Conservation (phyloP, 2,888 invertebrate genomes). For the Meliscaeva auricollis region DNA sequence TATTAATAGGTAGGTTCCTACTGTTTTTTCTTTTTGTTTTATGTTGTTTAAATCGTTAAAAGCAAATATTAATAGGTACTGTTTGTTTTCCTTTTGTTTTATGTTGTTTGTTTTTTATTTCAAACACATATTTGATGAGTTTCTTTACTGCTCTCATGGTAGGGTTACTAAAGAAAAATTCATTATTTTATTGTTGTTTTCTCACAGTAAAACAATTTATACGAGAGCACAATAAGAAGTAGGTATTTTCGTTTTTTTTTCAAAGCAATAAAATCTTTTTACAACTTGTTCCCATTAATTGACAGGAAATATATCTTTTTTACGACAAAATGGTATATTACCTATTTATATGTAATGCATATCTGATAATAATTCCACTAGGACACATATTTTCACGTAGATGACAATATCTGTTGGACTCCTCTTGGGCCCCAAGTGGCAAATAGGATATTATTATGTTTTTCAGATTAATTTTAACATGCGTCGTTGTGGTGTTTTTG, state of each 20-base stretch:
- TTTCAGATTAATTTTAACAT: neutral
- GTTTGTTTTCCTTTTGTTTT: too few relatives aligned
- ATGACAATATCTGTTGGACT: neutral
- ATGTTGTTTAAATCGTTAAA: too few relatives aligned
- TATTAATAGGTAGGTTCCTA: too few relatives aligned
- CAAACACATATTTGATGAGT: conserved; percentile 5
- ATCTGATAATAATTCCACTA: conserved; percentile 52
- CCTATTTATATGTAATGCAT: conserved; percentile 20
- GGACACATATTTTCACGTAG: neutral
- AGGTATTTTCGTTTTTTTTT: neutral
- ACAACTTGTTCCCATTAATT: conserved; percentile 51
- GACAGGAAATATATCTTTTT: conserved; percentile 67
- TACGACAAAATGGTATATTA: conserved; percentile 57
- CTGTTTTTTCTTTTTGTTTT: too few relatives aligned
- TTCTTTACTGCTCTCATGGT: neutral
- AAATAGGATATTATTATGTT: neutral
- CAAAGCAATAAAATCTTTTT: conserved; percentile 26
- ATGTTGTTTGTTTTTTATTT: too few relatives aligned
- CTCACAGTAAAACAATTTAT: neutral
- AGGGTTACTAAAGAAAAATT: neutral
- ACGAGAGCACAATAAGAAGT: neutral
- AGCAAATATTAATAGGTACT: too few relatives aligned
- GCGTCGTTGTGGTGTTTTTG: neutral
- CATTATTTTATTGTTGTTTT: neutral
- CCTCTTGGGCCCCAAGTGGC: neutral